These are phyloP conservation scores for Ptychodera flava DNA, from an alignment of 35 echinoderm and acorn worm species.

Conservation along the genomic window DNA sequence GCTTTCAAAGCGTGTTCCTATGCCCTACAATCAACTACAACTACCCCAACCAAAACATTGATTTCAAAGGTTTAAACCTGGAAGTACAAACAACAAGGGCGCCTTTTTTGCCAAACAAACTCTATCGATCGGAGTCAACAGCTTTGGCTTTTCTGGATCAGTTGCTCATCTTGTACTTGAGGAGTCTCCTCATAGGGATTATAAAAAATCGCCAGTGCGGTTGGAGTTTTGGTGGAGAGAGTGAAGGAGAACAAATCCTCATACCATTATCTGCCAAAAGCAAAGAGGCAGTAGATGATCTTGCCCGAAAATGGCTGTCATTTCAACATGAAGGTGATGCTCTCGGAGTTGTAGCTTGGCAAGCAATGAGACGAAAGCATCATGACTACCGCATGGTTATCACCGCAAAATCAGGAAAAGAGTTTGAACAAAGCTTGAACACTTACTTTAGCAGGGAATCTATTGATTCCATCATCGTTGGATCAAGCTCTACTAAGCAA, in stretches of 20 bases:
- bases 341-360: slow-evolving; percentile 38
- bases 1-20: slow-evolving; percentile 57
- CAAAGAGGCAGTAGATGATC: too few species aligned
- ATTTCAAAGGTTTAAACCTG: slow-evolving; percentile 48
- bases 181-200: slow-evolving; percentile 45
- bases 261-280: slow-evolving; percentile 83
- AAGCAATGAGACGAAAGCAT: slow-evolving; percentile 52
- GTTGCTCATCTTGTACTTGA: slow-evolving; percentile 77
- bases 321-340: slow-evolving; percentile 66
- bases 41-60: slow-evolving; percentile 54
- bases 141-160: slow-evolving; percentile 83
- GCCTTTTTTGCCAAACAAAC: not conserved
- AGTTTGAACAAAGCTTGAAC: slow-evolving; percentile 45
- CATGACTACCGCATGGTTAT: slow-evolving; percentile 66
- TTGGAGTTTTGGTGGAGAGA: too few species aligned
- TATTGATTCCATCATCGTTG: slow-evolving; percentile 10
- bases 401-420: slow-evolving; percentile 47
- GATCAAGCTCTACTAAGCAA: slow-evolving; percentile 22
- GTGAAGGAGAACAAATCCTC: slow-evolving; percentile 48
- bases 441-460: slow-evolving; percentile 34
- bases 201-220: too few species aligned
- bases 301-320: slow-evolving; percentile 64
- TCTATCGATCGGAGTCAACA: slow-evolving; percentile 79
- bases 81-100: not conserved
- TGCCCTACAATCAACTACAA: slow-evolving; percentile 80